Base-by-base conservation (phyloP, 2,113 vertebrate genomes). In the Bufo gargarizans region DNA sequence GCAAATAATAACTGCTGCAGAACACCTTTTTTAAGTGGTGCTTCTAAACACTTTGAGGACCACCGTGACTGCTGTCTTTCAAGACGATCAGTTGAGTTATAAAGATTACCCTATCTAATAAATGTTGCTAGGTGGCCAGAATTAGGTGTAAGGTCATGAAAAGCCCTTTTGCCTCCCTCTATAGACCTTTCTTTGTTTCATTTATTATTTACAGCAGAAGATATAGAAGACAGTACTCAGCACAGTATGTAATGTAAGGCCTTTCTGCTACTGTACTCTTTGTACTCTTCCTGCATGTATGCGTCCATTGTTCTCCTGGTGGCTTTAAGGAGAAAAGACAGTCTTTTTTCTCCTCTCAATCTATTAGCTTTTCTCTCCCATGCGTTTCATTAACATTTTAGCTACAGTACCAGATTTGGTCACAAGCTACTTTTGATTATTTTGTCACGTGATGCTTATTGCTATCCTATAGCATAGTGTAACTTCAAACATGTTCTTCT, bases 261-360 rank as follows among this genome's bases (percentile, higher is more conserved):
- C 82, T 84, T 69, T 50, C 33, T 19, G 56, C 20, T 84, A 55
- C 45, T 84, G 82, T 84, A 84, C 67, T 59, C 22, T 84, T 69
- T 84, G 82, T 84, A 84, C 67, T 59, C 22, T 84, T 69, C 12
- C 82, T 55, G 81, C 61, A 67, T 83, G 45, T 67, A 65, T 71
- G 63, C 6, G 19, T 71, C 82, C 49, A 84, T 84, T 84, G 82
- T 84, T 84, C 82, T 71, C 82, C 50, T 65, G 17, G 59, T 65
- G 80, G 80, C 3, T 82, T 65, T 47, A 49, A 49, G 49, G 19
- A 55, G n/a, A 78, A 76, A 11, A 79, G 10, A 55, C 77, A 20
- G 12, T 78, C 20, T 78, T 78, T 55, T 55, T 78, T 19, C 8
- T 8, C 11, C 43, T 45, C 55, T 61, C 33, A 45, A 19, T 17